phyloP scores from a whole-genome alignment of 2,888 invertebrate species.

The Antitype chi region DNA sequence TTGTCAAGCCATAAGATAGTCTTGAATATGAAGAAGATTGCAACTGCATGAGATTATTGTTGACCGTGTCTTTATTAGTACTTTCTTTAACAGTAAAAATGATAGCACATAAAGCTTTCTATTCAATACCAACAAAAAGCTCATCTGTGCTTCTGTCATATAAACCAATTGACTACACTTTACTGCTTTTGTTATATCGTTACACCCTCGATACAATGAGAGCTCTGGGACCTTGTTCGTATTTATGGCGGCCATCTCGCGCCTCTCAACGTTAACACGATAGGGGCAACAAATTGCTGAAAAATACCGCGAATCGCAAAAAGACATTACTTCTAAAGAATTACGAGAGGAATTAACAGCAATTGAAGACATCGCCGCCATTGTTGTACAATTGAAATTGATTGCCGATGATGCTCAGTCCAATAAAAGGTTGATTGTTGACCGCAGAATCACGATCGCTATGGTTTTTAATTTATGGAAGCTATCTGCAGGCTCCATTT shows the following conservation, averaged over 20 bases:
- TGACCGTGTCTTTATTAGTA: neutral
- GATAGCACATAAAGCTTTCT: neutral
- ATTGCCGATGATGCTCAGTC: slow-evolving; percentile 56
- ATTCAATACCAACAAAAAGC: slow-evolving; percentile 1
- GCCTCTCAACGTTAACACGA: slow-evolving; percentile 26
- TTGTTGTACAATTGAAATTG: slow-evolving; percentile 62
- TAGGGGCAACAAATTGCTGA: slow-evolving; percentile 28
- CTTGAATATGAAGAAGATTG: neutral
- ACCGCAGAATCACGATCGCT: slow-evolving; percentile 61
- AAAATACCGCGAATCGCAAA: slow-evolving; percentile 36
- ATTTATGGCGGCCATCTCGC: slow-evolving; percentile 17
- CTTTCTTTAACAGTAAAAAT: slow-evolving; percentile 6
- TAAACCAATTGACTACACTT: slow-evolving; percentile 22
- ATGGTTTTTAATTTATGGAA: slow-evolving; percentile 77
- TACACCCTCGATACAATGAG: slow-evolving; percentile 18
- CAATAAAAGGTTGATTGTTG: slow-evolving; percentile 54
- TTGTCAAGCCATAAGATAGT: neutral
- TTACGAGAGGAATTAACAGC: slow-evolving; percentile 59
- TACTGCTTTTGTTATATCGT: slow-evolving; percentile 23
- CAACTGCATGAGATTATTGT: neutral
- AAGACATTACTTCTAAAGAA: slow-evolving; percentile 42
- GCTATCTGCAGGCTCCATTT: slow-evolving; percentile 50
- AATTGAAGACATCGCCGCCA: slow-evolving; percentile 55
- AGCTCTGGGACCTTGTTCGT: slow-evolving; percentile 16
- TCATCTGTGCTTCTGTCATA: neutral